Percentiles rank a stretch among this genome's conserved stretches.
Conservation (phyloP, 1,140 invertebrate species). For the Rhagoletis pomonella region DNA sequence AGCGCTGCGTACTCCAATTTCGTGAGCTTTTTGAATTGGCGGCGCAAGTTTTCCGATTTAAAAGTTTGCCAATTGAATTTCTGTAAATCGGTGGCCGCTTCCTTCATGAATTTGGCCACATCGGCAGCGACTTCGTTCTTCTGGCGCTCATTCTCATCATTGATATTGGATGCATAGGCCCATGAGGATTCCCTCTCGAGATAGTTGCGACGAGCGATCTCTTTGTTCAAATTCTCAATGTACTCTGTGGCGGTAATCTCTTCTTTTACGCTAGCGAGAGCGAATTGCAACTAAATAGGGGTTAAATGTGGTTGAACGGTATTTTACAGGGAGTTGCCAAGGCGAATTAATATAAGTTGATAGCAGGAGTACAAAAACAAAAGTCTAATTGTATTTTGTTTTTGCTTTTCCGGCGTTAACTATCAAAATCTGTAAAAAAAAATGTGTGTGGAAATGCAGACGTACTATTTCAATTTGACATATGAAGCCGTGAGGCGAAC, state of each 20-base stretch:
- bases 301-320: too few relatives aligned
- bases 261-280: conserved; percentile 70
- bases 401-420: too few relatives aligned
- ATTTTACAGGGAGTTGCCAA: too few relatives aligned
- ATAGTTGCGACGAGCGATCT: conserved; percentile 77
- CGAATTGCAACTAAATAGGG: conserved; percentile 55
- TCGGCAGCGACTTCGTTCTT: conserved; percentile 75
- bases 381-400: too few relatives aligned
- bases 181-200: conserved; percentile 78
- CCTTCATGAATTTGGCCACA: conserved; percentile 70
- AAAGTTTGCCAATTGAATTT: conserved; percentile 80
- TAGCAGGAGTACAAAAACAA: too few relatives aligned
- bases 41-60: conserved; percentile 78
- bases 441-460: too few relatives aligned
- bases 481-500: too few relatives aligned
- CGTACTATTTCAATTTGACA: too few relatives aligned
- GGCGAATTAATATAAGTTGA: too few relatives aligned
- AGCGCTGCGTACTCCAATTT: conserved; percentile 83
- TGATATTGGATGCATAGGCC: conserved; percentile 85
- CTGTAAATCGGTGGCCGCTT: conserved; percentile 76
- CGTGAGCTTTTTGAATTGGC: conserved; percentile 81
- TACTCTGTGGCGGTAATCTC: conserved; percentile 79
- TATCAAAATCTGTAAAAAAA: too few relatives aligned
- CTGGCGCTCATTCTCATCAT: conserved; percentile 80
- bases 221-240: conserved; percentile 78